Conservation (phyloP, 1,140 invertebrate genomes). For the Drosophila dunni region DNA sequence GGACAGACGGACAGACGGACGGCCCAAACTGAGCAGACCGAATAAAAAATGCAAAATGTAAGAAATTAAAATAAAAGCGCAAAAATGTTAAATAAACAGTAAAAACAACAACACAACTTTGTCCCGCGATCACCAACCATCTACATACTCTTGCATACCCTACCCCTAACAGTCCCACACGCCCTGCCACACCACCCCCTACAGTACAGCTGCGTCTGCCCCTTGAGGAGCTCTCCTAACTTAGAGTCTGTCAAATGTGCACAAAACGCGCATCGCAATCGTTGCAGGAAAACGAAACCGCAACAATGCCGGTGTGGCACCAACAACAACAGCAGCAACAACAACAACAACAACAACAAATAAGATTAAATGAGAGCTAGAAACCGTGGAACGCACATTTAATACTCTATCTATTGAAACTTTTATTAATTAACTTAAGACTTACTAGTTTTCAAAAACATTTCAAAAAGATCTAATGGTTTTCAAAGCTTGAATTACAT, state of each 20-base stretch:
- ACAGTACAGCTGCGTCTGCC: too few relatives aligned
- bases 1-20: neutral
- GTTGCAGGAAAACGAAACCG: constrained; percentile 30
- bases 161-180: neutral
- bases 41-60: constrained; percentile 31
- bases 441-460: too few relatives aligned
- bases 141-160: constrained; percentile 25
- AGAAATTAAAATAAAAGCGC: constrained; percentile 60
- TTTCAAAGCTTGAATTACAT: too few relatives aligned
- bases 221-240: constrained; percentile 1
- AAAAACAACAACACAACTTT: constrained; percentile 49
- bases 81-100: constrained; percentile 80
- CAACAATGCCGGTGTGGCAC: constrained; percentile 43
- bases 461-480: too few relatives aligned
- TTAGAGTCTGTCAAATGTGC: constrained; percentile 58
- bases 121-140: constrained; percentile 20
- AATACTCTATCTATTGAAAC: constrained; percentile 2
- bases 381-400: neutral
- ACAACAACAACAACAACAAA: constrained; percentile 13
- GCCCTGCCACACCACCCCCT: neutral
- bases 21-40: constrained; percentile 31
- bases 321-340: too few relatives aligned
- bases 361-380: constrained; percentile 9
- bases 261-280: constrained; percentile 19
- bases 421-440: neutral